These are phyloP conservation scores for Atherinosoma microstoma DNA, from an alignment of 2,797 vertebrate genomes.

Conservation along the genomic window DNA sequence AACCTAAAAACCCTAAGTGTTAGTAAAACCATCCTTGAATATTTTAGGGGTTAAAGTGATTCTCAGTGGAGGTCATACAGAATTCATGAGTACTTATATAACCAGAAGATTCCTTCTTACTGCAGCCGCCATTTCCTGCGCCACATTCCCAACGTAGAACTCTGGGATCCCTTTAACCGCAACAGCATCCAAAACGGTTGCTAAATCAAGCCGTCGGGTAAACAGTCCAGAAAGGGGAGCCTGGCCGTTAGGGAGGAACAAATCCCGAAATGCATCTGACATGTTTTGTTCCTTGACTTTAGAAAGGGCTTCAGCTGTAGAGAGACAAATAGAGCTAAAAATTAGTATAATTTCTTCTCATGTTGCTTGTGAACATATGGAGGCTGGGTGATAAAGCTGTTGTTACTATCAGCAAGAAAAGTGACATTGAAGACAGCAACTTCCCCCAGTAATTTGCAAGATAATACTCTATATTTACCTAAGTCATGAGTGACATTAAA, in stretches of 20 bases:
- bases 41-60: neutral
- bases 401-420: neutral
- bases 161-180: slow-evolving; percentile 86
- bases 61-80: slow-evolving; percentile 15
- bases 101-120: slow-evolving; percentile 76
- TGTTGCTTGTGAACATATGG: neutral
- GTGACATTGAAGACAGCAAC: neutral
- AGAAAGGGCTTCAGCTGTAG: slow-evolving; percentile 88
- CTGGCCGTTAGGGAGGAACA: slow-evolving; percentile 87
- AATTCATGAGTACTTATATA: slow-evolving; percentile 42
- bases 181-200: slow-evolving; percentile 86
- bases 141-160: slow-evolving; percentile 92
- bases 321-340: slow-evolving; percentile 6
- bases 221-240: slow-evolving; percentile 86
- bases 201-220: slow-evolving; percentile 88
- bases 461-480: slow-evolving; percentile 81
- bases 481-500: slow-evolving; percentile 97
- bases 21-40: neutral
- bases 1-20: neutral
- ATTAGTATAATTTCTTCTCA: neutral
- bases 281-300: slow-evolving; percentile 87
- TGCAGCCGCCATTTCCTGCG: slow-evolving; percentile 90
- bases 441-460: slow-evolving; percentile 7
- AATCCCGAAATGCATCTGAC: slow-evolving; percentile 86
- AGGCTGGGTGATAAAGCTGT: neutral